Evolutionary conservation across 2,797 vertebrate species (phyloP).

Genomic region (Coilia nasus): DNA sequence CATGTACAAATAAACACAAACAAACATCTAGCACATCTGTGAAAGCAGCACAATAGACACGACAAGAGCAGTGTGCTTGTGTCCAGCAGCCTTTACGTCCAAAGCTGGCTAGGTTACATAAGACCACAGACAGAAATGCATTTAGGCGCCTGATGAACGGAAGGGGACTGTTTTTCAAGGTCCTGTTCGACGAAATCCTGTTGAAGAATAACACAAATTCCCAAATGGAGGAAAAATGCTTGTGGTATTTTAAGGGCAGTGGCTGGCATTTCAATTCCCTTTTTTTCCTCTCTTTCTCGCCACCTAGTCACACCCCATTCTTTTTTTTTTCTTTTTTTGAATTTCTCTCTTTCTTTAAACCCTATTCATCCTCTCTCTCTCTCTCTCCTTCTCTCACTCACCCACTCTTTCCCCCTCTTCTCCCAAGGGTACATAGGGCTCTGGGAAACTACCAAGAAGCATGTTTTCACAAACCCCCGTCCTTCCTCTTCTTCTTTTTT

Average conservation of each 20-base stretch:
- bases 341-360: background rate
- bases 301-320: background rate
- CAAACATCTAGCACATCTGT: background rate
- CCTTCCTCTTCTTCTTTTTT: slow-evolving; percentile 4
- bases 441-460: slow-evolving; percentile 72
- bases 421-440: slow-evolving; percentile 58
- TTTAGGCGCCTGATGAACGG: background rate
- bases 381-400: background rate
- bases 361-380: background rate
- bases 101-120: background rate
- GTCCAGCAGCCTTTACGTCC: background rate
- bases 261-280: background rate
- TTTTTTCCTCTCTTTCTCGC: background rate
- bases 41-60: background rate
- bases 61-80: background rate
- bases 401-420: slow-evolving; percentile 17
- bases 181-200: background rate
- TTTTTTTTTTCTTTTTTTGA: background rate
- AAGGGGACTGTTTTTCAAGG: background rate
- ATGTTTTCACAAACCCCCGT: slow-evolving; percentile 65
- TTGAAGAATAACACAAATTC: background rate
- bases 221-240: background rate
- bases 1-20: background rate
- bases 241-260: background rate
- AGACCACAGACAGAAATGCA: background rate